phyloP scores from a whole-genome alignment of 2,113 vertebrate species.

The Datnioides undecimradiatus region DNA sequence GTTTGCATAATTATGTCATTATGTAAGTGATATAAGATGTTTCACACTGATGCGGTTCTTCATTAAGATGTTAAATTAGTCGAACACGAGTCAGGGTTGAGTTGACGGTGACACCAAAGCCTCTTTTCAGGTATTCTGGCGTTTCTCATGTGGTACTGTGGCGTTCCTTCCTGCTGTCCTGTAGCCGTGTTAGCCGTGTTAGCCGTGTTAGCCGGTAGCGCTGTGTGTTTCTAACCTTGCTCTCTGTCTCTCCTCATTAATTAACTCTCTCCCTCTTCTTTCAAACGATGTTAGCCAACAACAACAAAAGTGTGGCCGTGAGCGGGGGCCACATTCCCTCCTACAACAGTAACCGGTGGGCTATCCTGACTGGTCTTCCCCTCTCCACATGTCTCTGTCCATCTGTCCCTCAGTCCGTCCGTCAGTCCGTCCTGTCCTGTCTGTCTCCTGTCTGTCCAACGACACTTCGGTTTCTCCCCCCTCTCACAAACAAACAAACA shows the following conservation, averaged over 20 bases:
- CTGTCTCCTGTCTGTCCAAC: constrained; percentile 73
- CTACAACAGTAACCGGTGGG: constrained; percentile 87
- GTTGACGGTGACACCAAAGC: neutral
- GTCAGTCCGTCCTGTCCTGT: constrained; percentile 67
- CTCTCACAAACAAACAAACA: constrained; percentile 49
- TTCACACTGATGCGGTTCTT: neutral
- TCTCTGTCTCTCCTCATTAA: constrained; percentile 74
- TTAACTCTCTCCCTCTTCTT: constrained; percentile 80
- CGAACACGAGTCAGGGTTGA: neutral
- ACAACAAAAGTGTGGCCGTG: constrained; percentile 82
- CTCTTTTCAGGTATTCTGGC: neutral
- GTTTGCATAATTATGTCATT: too few species aligned
- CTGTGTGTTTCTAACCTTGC: constrained; percentile 58
- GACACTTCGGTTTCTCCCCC: constrained; percentile 45
- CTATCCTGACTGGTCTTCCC: constrained; percentile 79
- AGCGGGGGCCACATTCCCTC: constrained; percentile 81
- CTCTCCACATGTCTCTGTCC: constrained; percentile 70
- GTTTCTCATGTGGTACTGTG: rapidly evolving
- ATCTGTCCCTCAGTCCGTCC: constrained; percentile 69
- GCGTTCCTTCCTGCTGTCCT: constrained; percentile 27
- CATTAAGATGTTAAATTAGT: neutral
- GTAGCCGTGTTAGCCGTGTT: too few species aligned
- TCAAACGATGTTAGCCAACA: constrained; percentile 79
- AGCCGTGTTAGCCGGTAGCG: neutral
- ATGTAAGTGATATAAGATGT: too few species aligned